A percentile compares a stretch with the other conserved stretches of the same genome.
Conservation (phyloP, 2,888 invertebrate species). For the Herminia tarsipennalis region DNA sequence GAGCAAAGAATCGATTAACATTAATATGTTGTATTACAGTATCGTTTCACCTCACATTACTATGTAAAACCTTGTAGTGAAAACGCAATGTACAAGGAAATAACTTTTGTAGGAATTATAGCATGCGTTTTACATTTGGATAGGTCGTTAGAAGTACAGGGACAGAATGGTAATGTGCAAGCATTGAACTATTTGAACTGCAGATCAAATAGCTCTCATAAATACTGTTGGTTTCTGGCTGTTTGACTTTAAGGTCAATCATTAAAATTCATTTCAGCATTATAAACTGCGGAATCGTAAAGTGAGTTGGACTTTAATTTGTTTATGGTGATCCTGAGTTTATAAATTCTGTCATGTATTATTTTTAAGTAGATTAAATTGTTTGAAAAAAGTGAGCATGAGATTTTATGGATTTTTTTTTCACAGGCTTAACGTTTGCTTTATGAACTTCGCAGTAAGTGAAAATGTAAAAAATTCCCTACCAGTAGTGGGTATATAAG, state of each 20-base stretch:
- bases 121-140: neutral
- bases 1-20: constrained; percentile 27
- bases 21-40: constrained; percentile 21
- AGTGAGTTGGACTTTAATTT: constrained; percentile 8
- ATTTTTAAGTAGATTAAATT: too few relatives aligned
- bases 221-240: constrained; percentile 50
- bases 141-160: constrained; percentile 2
- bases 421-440: too few relatives aligned
- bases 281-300: constrained; percentile 57
- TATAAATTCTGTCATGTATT: too few relatives aligned
- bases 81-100: constrained; percentile 13
- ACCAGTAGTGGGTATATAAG: too few relatives aligned
- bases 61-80: neutral
- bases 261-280: constrained; percentile 71
- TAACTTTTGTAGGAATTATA: neutral
- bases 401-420: too few relatives aligned
- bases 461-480: too few relatives aligned
- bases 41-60: constrained; percentile 4
- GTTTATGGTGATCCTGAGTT: neutral
- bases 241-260: constrained; percentile 52
- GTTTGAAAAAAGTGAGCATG: too few relatives aligned
- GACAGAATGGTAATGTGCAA: constrained; percentile 41
- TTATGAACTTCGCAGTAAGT: too few relatives aligned
- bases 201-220: constrained; percentile 61
- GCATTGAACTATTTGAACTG: constrained; percentile 63